Evolutionary conservation across 2,888 invertebrate genomes (phyloP).

Genomic region (Drosophila picticornis): DNA sequence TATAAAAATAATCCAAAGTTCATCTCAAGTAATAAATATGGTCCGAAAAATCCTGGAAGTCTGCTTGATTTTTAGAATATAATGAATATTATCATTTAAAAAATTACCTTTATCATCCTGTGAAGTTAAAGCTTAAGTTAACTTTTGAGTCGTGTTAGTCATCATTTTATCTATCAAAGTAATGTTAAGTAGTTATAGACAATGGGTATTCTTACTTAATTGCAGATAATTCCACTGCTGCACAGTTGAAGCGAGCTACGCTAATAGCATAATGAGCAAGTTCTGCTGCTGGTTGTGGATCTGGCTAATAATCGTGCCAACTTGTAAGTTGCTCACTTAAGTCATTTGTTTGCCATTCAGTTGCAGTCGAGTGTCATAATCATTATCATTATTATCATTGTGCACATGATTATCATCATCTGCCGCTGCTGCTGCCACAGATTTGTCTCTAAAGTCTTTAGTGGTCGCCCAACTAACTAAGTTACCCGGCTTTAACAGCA

Average conservation of each 20-base stretch:
- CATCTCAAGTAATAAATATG: rapidly evolving
- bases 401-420: constrained; percentile 9
- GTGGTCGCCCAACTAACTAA: constrained; percentile 12
- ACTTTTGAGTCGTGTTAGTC: neutral
- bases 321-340: constrained; percentile 63
- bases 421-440: constrained; percentile 18
- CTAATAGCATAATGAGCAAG: constrained; percentile 14
- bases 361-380: constrained; percentile 38
- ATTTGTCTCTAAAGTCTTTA: constrained; percentile 38
- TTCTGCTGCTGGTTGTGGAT: constrained; percentile 8
- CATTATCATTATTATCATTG: constrained; percentile 27
- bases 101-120: neutral
- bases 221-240: neutral
- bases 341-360: constrained; percentile 57
- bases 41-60: neutral
- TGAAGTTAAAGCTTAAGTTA: neutral
- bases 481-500: constrained; percentile 24
- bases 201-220: neutral
- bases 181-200: neutral
- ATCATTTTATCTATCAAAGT: neutral
- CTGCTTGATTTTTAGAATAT: neutral
- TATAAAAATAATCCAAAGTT: neutral
- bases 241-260: neutral
- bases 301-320: constrained; percentile 11
- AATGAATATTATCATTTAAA: neutral